A percentile compares a stretch with the other conserved stretches of the same genome.
phyloP scores from a whole-genome alignment of 2,888 invertebrate genomes.

The Hecatera dysodea region DNA sequence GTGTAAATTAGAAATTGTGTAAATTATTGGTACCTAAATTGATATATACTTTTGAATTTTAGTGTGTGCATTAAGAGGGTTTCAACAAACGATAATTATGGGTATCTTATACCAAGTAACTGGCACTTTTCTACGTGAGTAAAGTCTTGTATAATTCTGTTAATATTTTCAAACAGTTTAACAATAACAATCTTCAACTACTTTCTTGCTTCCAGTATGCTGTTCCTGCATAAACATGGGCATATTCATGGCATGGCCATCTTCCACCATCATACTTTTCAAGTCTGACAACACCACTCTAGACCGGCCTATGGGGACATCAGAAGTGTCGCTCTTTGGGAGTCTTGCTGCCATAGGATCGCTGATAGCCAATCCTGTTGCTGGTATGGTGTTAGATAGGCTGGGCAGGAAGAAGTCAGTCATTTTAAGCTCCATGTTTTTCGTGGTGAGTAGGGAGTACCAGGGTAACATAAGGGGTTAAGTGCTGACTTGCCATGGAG shows the following conservation, averaged over 20 bases:
- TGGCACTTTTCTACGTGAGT: conserved; percentile 36
- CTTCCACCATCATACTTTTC: conserved; percentile 78
- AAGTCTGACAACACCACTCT: conserved; percentile 78
- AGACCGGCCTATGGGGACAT: conserved; percentile 77
- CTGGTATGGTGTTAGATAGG: conserved; percentile 72
- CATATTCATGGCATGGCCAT: conserved; percentile 80
- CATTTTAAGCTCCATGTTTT: conserved; percentile 67
- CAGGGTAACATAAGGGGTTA: conserved; percentile 6
- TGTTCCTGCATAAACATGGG: conserved; percentile 77
- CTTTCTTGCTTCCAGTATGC: conserved; percentile 72
- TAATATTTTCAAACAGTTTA: background rate
- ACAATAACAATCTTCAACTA: background rate
- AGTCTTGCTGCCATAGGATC: conserved; percentile 79
- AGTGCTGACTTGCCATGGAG: background rate
- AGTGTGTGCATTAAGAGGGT: background rate
- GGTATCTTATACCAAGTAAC: background rate
- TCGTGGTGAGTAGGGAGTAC: conserved; percentile 79
- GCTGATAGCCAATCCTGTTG: conserved; percentile 74
- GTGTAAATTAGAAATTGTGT: too few relatives aligned
- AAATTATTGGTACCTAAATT: too few relatives aligned
- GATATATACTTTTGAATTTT: too few relatives aligned
- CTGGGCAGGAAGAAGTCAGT: conserved; percentile 77
- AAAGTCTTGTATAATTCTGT: background rate
- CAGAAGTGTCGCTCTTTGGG: conserved; percentile 77
- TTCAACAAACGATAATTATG: background rate